A percentile compares a stretch with the other conserved stretches of the same genome.
Evolutionary conservation across 2,797 vertebrate genomes (phyloP).

Genomic region (Dermochelys coriacea): DNA sequence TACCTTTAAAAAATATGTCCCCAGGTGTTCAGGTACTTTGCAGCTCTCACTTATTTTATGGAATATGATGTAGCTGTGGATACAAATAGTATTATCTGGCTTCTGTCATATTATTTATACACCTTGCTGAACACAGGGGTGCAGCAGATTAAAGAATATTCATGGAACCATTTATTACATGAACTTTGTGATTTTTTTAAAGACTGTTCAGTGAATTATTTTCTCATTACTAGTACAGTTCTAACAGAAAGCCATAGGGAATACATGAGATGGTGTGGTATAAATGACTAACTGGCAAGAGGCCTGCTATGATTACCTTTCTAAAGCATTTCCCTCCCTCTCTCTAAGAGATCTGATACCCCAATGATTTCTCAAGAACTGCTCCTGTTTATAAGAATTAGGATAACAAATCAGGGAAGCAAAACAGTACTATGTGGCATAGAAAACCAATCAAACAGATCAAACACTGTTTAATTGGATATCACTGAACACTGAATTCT

Average conservation of each 20-base stretch:
- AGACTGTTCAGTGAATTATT: not conserved
- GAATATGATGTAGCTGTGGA: not conserved
- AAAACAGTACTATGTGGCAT: not conserved
- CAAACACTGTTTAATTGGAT: not conserved
- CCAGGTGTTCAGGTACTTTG: not conserved
- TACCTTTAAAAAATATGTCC: not conserved
- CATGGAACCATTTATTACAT: not conserved
- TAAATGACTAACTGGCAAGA: not conserved
- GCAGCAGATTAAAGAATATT: not conserved
- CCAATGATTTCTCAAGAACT: not conserved
- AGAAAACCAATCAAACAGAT: not conserved
- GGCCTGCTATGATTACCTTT: not conserved
- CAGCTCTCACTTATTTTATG: not conserved
- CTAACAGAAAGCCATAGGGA: not conserved
- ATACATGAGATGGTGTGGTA: not conserved
- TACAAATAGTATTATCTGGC: not conserved
- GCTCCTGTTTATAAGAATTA: not conserved
- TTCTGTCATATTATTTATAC: not conserved
- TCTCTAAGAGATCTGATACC: constrained; percentile 17
- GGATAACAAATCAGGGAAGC: not conserved
- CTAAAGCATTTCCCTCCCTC: not conserved
- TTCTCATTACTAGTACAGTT: not conserved
- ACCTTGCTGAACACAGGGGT: not conserved
- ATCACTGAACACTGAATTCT: not conserved
- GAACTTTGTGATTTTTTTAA: not conserved